Evolutionary conservation across 2,113 vertebrate genomes (phyloP).

Genomic region (Vimba vimba): DNA sequence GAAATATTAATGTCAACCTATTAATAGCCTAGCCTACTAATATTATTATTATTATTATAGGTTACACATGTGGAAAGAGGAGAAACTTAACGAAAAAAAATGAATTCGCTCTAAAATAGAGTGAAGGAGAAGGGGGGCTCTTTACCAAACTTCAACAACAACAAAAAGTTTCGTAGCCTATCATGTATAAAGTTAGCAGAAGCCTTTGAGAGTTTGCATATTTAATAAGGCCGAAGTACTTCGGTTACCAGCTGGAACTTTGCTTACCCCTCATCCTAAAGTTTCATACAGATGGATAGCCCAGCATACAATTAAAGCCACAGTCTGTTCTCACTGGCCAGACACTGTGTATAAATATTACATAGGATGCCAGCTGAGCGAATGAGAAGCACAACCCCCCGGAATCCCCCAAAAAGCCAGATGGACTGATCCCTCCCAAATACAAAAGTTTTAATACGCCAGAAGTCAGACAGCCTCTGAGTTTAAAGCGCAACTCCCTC

Average conservation of each 20-base stretch:
- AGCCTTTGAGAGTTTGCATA: constrained; percentile 74
- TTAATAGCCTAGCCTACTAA: neutral
- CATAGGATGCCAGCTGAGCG: constrained; percentile 87
- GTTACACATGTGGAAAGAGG: neutral
- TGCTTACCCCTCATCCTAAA: constrained; percentile 75
- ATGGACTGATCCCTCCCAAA: constrained; percentile 79
- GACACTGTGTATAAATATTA: constrained; percentile 91
- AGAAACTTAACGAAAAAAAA: neutral
- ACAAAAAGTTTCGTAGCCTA: constrained; percentile 16
- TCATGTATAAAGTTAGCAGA: constrained; percentile 3
- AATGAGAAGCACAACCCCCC: constrained; percentile 63
- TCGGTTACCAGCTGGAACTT: constrained; percentile 85
- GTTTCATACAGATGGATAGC: constrained; percentile 87
- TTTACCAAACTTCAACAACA: neutral
- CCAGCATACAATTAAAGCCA: constrained; percentile 87
- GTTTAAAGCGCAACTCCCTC: constrained; percentile 63
- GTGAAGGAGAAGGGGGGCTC: neutral
- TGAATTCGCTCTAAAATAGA: neutral
- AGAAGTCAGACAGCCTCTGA: constrained; percentile 68
- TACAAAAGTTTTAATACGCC: constrained; percentile 78
- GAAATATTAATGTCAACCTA: neutral
- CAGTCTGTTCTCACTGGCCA: constrained; percentile 78
- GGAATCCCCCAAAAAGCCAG: constrained; percentile 79
- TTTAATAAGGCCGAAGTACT: constrained; percentile 84
- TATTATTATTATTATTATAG: neutral